Evolutionary conservation across 2,888 invertebrate species (phyloP).

Genomic region (Aphodius granarius): DNA sequence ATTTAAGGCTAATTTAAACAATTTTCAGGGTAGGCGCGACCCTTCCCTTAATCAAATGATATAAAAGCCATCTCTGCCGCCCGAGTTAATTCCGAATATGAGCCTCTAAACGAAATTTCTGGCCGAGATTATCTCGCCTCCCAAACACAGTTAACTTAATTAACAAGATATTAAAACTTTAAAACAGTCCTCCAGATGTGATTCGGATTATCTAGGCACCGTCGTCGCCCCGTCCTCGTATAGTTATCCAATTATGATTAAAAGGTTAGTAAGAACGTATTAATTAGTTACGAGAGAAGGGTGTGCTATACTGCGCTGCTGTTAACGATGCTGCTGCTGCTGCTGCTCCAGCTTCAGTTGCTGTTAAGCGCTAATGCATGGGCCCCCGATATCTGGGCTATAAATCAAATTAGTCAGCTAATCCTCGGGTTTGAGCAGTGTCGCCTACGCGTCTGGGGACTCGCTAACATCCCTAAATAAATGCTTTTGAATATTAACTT

Average conservation of each 20-base stretch:
- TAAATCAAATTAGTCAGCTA: constrained; percentile 54
- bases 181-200: constrained; percentile 47
- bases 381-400: constrained; percentile 50
- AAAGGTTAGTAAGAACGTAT: constrained; percentile 55
- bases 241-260: constrained; percentile 57
- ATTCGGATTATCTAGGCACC: constrained; percentile 43
- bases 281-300: constrained; percentile 48
- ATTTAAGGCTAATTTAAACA: neutral
- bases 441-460: constrained; percentile 32
- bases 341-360: neutral
- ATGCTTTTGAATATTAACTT: constrained; percentile 36
- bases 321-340: neutral
- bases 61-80: constrained; percentile 11
- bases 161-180: constrained; percentile 52
- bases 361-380: constrained; percentile 44
- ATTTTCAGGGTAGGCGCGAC: neutral
- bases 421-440: constrained; percentile 46
- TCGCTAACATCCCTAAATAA: constrained; percentile 34
- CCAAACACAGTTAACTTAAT: constrained; percentile 47
- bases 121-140: constrained; percentile 29
- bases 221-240: constrained; percentile 36
- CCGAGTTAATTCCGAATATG: constrained; percentile 11
- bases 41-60: neutral
- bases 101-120: constrained; percentile 20
- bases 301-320: constrained; percentile 4